phyloP scores from a whole-genome alignment of 2,888 invertebrate genomes.

The Reticulitermes lucifugus region DNA sequence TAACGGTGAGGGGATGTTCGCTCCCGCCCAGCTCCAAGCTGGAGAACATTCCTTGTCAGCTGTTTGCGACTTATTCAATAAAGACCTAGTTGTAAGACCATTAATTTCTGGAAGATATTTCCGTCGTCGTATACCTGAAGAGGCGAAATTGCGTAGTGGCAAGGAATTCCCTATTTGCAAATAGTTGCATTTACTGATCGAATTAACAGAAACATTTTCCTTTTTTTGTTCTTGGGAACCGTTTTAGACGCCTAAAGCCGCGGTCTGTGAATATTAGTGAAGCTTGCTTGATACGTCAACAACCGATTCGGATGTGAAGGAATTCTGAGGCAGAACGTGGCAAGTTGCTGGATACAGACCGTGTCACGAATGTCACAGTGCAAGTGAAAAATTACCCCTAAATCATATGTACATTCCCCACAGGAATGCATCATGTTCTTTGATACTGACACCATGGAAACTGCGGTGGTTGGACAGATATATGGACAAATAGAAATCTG shows the following conservation, averaged over 20 bases:
- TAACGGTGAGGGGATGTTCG: too few species aligned
- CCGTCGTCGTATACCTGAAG: too few species aligned
- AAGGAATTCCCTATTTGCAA: too few species aligned
- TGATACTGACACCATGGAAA: constrained; percentile 17
- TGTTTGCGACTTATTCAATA: too few species aligned
- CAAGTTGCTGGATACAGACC: not conserved
- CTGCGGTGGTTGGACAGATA: constrained; percentile 8
- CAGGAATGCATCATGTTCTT: constrained; percentile 24
- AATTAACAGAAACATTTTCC: too few species aligned
- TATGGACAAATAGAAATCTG: constrained; percentile 21
- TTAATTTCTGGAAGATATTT: too few species aligned
- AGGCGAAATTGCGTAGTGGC: too few species aligned
- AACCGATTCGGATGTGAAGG: constrained; percentile 31
- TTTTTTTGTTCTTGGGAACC: too few species aligned
- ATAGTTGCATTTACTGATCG: too few species aligned
- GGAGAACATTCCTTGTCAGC: too few species aligned
- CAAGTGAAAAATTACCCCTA: constrained; percentile 45
- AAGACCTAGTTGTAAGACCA: too few species aligned
- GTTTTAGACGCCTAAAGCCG: not conserved
- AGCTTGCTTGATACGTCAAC: not conserved
- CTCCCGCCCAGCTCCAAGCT: too few species aligned
- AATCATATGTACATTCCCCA: constrained; percentile 40
- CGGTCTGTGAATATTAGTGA: not conserved
- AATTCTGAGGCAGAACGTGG: constrained; percentile 16
- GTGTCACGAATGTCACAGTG: constrained; percentile 33